These are phyloP conservation scores for Bryconaethiops microstoma DNA, from an alignment of 2,797 vertebrate genomes.

Conservation along the genomic window DNA sequence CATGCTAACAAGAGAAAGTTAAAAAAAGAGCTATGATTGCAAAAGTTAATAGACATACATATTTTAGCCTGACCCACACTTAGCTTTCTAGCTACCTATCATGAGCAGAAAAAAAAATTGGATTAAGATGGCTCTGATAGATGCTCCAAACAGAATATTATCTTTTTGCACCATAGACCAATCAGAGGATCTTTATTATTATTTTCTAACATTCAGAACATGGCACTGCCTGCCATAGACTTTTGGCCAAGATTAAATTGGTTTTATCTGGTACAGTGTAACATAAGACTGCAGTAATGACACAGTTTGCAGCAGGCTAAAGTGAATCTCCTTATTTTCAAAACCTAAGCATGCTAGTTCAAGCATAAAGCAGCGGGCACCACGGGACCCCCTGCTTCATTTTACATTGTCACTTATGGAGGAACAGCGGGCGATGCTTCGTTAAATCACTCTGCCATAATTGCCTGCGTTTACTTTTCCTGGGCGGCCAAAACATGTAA, in stretches of 20 bases:
- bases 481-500: conserved; percentile 73
- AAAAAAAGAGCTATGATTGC: no score
- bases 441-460: conserved; percentile 80
- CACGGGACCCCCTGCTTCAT: neutral
- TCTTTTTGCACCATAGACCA: no score
- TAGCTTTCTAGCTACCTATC: no score
- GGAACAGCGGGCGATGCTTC: conserved; percentile 67
- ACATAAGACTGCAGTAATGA: neutral
- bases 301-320: neutral
- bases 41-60: no score
- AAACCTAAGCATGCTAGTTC: conserved; percentile 1
- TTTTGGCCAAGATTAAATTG: neutral
- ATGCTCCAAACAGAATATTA: no score
- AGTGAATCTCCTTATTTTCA: conserved; percentile 7
- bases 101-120: no score
- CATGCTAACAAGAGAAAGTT: no score
- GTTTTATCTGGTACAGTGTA: neutral
- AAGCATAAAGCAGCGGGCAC: neutral
- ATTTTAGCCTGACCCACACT: no score
- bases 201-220: neutral
- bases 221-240: neutral
- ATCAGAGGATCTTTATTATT: no score
- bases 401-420: conserved; percentile 65
- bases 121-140: no score
- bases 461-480: conserved; percentile 79